Conservation (phyloP, 1,140 invertebrate genomes). For the Zaprionus capensis region DNA sequence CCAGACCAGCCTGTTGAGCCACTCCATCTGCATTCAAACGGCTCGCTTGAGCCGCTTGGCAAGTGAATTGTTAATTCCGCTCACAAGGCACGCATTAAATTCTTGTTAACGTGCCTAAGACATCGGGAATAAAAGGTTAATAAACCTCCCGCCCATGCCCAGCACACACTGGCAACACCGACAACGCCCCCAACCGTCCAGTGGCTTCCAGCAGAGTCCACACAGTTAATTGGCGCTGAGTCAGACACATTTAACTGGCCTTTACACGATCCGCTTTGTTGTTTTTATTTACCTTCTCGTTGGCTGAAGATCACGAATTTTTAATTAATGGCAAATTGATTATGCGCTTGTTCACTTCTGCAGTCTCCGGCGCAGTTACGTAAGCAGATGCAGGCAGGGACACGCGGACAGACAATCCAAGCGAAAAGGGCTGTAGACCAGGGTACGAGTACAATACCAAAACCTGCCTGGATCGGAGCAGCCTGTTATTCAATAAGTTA, state of each 20-base stretch:
- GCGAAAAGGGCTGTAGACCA: slow-evolving; percentile 25
- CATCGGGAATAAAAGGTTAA: slow-evolving; percentile 63
- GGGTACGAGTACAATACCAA: neutral
- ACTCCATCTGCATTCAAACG: slow-evolving; percentile 61
- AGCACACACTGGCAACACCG: neutral
- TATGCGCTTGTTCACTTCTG: slow-evolving; percentile 63
- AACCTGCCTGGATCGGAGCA: slow-evolving; percentile 24
- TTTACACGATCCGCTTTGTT: slow-evolving; percentile 15
- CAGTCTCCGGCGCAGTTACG: slow-evolving; percentile 59
- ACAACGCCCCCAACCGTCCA: slow-evolving; percentile 35
- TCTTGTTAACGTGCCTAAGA: slow-evolving; percentile 79
- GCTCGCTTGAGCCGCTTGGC: slow-evolving; percentile 29
- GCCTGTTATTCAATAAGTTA: slow-evolving; percentile 47
- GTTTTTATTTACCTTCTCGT: slow-evolving; percentile 34
- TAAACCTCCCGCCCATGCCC: slow-evolving; percentile 50
- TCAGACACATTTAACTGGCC: slow-evolving; percentile 14
- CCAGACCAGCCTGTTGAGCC: neutral
- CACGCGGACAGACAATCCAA: neutral
- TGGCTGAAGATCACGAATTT: slow-evolving; percentile 51
- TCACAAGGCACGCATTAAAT: slow-evolving; percentile 65
- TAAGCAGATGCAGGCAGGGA: slow-evolving; percentile 55
- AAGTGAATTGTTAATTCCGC: slow-evolving; percentile 43
- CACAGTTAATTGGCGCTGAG: slow-evolving; percentile 36
- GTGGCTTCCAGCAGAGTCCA: slow-evolving; percentile 58
- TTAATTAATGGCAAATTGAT: slow-evolving; percentile 72